Evolutionary conservation across 2,113 vertebrate species (phyloP).

Genomic region (Lutjanus erythropterus): DNA sequence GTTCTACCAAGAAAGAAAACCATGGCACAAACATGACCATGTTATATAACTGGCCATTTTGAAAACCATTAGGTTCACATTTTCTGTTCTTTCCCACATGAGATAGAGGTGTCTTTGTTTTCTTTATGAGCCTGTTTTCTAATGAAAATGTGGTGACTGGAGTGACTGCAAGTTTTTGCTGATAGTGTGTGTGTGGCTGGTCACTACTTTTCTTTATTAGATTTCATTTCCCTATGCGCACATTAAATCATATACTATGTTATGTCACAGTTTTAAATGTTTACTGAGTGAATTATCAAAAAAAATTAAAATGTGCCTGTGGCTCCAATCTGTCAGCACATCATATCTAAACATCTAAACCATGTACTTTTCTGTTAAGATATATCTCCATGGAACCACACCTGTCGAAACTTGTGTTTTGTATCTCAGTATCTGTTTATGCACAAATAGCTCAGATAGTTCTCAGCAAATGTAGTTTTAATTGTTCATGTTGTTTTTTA

Average conservation of each 20-base stretch:
- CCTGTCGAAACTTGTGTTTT: neutral
- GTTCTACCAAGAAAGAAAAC: neutral
- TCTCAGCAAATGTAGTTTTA: neutral
- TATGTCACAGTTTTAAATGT: neutral
- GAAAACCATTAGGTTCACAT: neutral
- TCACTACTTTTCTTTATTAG: too few relatives aligned
- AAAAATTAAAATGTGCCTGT: neutral
- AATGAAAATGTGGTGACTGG: neutral
- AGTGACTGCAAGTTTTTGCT: neutral
- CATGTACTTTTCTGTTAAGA: neutral
- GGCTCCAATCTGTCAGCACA: neutral
- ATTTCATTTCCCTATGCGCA: neutral
- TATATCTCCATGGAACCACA: neutral
- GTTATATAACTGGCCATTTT: neutral
- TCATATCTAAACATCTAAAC: neutral
- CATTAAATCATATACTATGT: neutral
- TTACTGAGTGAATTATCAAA: neutral
- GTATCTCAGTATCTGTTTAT: neutral
- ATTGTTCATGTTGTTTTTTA: neutral
- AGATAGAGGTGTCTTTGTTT: slow-evolving; percentile 1
- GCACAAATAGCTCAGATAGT: neutral
- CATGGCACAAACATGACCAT: neutral
- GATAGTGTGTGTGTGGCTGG: neutral
- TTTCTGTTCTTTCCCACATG: neutral
- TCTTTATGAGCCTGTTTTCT: neutral